phyloP scores from a whole-genome alignment of 2,797 vertebrate genomes.

The Rhinatrema bivittatum region DNA sequence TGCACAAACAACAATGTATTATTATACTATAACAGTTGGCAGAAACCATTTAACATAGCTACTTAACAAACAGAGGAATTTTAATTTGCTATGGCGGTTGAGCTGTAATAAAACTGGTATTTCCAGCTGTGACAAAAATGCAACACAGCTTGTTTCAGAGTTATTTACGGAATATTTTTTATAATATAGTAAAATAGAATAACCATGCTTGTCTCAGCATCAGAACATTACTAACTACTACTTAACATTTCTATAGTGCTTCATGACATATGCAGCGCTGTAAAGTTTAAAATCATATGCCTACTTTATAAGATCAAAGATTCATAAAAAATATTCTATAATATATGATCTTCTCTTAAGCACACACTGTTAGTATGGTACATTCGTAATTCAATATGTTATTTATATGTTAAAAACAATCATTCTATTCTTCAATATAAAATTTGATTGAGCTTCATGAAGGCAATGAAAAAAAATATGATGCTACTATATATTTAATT shows the following conservation, averaged over 20 bases:
- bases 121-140: constrained; percentile 55
- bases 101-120: constrained; percentile 63
- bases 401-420: no score
- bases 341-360: no score
- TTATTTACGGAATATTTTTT: constrained; percentile 56
- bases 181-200: constrained; percentile 22
- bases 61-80: constrained; percentile 61
- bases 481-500: no score
- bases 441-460: no score
- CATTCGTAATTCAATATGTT: no score
- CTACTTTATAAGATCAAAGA: constrained; percentile 26
- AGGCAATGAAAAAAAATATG: no score
- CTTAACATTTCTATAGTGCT: no score
- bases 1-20: constrained; percentile 55
- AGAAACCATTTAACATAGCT: constrained; percentile 56
- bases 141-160: constrained; percentile 52
- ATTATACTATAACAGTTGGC: constrained; percentile 59
- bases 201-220: constrained; percentile 40
- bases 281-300: constrained; percentile 32
- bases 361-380: no score
- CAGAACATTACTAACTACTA: no score
- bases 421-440: no score
- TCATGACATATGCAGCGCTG: no score
- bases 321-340: no score
- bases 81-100: constrained; percentile 63